Conservation (phyloP, 1,140 invertebrate species). For the Pteromalus puparum region DNA sequence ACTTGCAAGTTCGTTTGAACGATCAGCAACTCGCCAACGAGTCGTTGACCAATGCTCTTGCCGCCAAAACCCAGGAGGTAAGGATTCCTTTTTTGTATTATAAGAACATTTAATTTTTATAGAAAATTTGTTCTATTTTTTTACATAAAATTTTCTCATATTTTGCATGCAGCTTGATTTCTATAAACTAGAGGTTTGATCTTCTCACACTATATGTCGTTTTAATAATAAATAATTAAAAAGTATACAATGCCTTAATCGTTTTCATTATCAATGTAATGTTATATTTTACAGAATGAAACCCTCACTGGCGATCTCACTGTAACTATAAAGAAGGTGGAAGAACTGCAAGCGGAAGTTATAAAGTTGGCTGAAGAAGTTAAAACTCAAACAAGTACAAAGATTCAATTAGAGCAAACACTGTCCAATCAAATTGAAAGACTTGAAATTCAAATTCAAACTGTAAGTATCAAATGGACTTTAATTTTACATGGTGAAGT, state of each 20-base stretch:
- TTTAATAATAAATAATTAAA: conserved; percentile 17
- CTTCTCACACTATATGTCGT: conserved; percentile 15
- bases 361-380: conserved; percentile 63
- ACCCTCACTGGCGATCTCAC: conserved; percentile 62
- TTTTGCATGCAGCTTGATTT: conserved; percentile 64
- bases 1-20: conserved; percentile 78
- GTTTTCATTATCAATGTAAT: conserved; percentile 13
- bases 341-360: conserved; percentile 65
- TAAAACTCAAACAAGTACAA: conserved; percentile 62
- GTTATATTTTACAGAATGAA: conserved; percentile 67
- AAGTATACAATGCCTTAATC: not conserved
- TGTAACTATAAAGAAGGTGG: conserved; percentile 60
- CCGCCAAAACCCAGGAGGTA: conserved; percentile 75
- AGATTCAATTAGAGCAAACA: conserved; percentile 65
- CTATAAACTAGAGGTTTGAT: conserved; percentile 65
- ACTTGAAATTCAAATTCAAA: conserved; percentile 67
- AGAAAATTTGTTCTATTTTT: conserved; percentile 11
- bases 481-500: not conserved
- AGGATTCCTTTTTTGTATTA: conserved; percentile 43
- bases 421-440: conserved; percentile 66
- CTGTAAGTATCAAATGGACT: conserved; percentile 60
- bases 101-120: conserved; percentile 28
- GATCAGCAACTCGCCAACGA: conserved; percentile 77
- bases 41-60: conserved; percentile 71
- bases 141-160: conserved; percentile 42